A percentile compares a stretch with the other conserved stretches of the same genome.
phyloP scores from a whole-genome alignment of 2,113 vertebrate genomes.

The Plecotus auritus region DNA sequence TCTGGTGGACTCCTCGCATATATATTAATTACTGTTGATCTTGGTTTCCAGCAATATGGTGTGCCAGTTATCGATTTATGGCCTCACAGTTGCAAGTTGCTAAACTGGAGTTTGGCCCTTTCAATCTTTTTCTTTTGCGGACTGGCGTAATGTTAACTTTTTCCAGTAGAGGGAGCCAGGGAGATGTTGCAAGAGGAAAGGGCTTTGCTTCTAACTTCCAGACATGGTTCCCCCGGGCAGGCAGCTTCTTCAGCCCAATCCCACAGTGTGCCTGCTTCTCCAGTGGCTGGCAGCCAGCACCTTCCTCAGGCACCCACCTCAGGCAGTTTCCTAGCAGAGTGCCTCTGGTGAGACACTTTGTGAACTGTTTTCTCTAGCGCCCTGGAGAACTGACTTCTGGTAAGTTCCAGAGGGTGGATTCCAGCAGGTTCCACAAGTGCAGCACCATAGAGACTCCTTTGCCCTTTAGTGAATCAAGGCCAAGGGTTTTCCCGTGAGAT shows the following conservation, averaged over 20 bases:
- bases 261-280: neutral
- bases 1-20: no score
- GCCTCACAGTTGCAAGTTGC: neutral
- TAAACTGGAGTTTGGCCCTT: neutral
- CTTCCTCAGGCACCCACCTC: neutral
- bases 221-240: accelerated
- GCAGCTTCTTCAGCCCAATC: neutral
- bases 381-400: neutral
- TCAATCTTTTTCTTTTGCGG: neutral
- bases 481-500: neutral
- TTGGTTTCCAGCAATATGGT: neutral
- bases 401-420: neutral
- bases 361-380: neutral
- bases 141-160: neutral
- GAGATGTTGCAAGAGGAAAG: neutral
- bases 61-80: neutral
- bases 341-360: neutral
- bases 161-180: conserved; percentile 48
- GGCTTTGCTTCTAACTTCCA: neutral
- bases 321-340: neutral
- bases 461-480: neutral
- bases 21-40: no score
- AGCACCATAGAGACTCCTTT: neutral
- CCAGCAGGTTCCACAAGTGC: neutral
- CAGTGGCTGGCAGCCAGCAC: neutral